phyloP scores from a whole-genome alignment of 2,888 invertebrate species.

The Drosophila monieri region DNA sequence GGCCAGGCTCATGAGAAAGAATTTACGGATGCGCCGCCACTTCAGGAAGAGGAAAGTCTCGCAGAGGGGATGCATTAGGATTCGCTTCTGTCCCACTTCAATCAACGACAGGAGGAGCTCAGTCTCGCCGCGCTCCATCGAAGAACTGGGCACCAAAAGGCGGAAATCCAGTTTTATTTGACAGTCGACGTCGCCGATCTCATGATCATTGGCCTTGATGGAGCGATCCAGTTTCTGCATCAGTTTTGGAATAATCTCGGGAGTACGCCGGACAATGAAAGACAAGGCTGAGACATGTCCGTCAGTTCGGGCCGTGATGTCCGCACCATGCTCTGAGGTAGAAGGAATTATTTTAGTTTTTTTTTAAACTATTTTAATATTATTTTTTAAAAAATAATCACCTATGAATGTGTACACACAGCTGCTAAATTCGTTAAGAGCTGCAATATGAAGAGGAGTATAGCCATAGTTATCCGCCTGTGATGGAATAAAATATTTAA shows the following conservation, averaged over 20 bases:
- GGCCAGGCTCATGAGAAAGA: conserved; percentile 90
- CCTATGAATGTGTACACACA: conserved; percentile 89
- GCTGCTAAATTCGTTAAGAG: conserved; percentile 91
- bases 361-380: background rate
- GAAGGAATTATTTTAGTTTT: background rate
- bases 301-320: conserved; percentile 91
- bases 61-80: conserved; percentile 92
- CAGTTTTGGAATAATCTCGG: conserved; percentile 90
- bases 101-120: conserved; percentile 89
- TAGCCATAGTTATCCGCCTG: conserved; percentile 91
- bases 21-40: conserved; percentile 92
- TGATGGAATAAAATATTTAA: background rate
- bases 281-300: conserved; percentile 92
- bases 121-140: conserved; percentile 87
- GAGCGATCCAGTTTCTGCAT: conserved; percentile 89
- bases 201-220: conserved; percentile 92
- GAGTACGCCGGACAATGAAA: conserved; percentile 93
- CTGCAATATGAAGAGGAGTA: conserved; percentile 92
- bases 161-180: conserved; percentile 89
- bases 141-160: conserved; percentile 86
- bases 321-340: conserved; percentile 89
- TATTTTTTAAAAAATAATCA: conserved; percentile 70
- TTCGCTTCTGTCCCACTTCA: conserved; percentile 91
- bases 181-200: conserved; percentile 93
- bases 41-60: conserved; percentile 93